Evolutionary conservation across 2,888 invertebrate genomes (phyloP), one percentile per base, ranked within the genome.

Genomic region (Heliconius ethilla): DNA sequence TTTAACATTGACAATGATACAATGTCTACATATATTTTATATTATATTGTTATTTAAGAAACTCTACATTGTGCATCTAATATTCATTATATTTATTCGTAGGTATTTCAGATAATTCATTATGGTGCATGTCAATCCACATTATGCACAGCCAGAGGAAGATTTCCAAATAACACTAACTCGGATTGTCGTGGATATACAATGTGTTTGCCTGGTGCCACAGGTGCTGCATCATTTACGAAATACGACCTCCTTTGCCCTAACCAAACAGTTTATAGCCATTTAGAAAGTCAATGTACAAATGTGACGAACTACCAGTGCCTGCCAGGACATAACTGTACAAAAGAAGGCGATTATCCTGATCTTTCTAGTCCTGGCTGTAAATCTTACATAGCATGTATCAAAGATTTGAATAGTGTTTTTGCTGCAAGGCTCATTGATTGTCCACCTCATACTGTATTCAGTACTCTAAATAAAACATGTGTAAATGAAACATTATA

Each of bases 201-300:
- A n/a, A 90, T 92, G 84, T 94, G 94, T 77, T 83, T 93, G 0
- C 83, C 84, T 11, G 88, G 88, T 1, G 82, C 85, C 1, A 83
- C 82, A 3, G 86, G 84, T 22, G 4, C 11, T 40, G 40, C 40
- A 25, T n/a, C 40, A 25, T 92, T 88, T 80, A 88, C 88, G 3
- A 88, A 90, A 63, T 89, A 90, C 83, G 88, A 91, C 79, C 87
- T 93, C 1, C 83, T 84, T 3, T 94, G 94, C 77, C 94, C 94
- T 0, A 82, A 86, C 25, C 86, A 88, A 67, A 90, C 89, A 69
- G 84, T 90, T 10, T 93, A 89, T 84, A 92, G 90, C 78, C 92
- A 93, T 79, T 67, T 89, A 62, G 90, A 91, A 77, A 85, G 84
- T 70, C 88, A 90, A 73, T 94, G 94, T 82, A 91, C 92, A 1